Conservation (phyloP, 2,888 invertebrate species). For the Dryobota labecula region DNA sequence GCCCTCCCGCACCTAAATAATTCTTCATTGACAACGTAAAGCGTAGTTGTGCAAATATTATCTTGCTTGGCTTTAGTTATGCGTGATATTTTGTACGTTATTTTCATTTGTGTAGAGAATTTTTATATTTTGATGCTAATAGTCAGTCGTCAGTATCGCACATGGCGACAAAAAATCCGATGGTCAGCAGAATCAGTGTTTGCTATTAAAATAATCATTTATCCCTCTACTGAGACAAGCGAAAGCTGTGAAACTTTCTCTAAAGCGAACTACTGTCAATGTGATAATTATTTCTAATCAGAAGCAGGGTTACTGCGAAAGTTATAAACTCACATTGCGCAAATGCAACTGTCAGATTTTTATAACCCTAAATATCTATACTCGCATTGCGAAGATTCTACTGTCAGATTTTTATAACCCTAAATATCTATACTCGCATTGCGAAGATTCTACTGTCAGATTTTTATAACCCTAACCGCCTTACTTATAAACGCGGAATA, state of each 20-base stretch:
- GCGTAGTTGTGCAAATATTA: conserved; percentile 15
- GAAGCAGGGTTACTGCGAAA: neutral
- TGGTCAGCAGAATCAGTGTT: neutral
- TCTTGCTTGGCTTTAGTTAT: conserved; percentile 7
- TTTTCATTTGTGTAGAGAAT: neutral
- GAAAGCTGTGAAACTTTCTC: neutral
- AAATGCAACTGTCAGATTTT: neutral
- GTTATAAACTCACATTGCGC: neutral
- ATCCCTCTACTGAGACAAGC: neutral
- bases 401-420: neutral
- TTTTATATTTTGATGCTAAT: neutral
- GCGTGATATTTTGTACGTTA: conserved; percentile 4
- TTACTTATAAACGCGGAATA: no score
- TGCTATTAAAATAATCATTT: neutral
- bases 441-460: no score
- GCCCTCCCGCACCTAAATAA: conserved; percentile 30
- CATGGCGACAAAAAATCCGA: neutral
- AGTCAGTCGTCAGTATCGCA: neutral
- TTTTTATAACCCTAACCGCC: no score
- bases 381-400: neutral
- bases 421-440: no score
- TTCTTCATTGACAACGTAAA: conserved; percentile 44
- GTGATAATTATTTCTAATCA: neutral
- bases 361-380: neutral
- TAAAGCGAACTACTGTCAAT: conserved; percentile 16